Evolutionary conservation across 1,140 invertebrate genomes (phyloP).

Genomic region (Laupala kohalensis): DNA sequence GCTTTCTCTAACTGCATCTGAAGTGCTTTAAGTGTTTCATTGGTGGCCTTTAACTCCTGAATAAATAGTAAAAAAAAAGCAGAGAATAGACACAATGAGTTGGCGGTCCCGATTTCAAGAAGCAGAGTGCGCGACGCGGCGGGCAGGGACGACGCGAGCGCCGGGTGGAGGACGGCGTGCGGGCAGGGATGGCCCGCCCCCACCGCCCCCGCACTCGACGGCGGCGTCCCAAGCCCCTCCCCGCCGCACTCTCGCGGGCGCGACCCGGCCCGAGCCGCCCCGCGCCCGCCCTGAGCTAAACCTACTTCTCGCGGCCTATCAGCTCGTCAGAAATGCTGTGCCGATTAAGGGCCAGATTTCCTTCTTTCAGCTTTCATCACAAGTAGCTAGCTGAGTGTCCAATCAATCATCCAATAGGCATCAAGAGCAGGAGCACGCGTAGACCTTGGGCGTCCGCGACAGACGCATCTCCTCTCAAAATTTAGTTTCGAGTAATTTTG

Average conservation of each 20-base stretch:
- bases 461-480: too few relatives aligned
- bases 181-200: too few relatives aligned
- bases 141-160: too few relatives aligned
- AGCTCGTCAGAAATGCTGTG: background rate
- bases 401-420: background rate
- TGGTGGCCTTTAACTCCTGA: conserved; percentile 68
- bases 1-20: conserved; percentile 62
- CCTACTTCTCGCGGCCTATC: background rate
- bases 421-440: background rate
- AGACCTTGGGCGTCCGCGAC: background rate
- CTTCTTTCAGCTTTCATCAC: background rate
- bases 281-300: background rate
- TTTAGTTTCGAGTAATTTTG: too few relatives aligned
- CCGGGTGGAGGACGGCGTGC: too few relatives aligned
- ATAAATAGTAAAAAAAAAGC: conserved; percentile 9
- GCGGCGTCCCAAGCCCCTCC: too few relatives aligned
- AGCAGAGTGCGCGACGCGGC: background rate
- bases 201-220: too few relatives aligned
- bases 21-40: conserved; percentile 63
- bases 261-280: too few relatives aligned
- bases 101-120: background rate
- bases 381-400: background rate
- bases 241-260: too few relatives aligned
- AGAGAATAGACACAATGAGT: background rate
- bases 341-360: background rate